A percentile compares a stretch with the other conserved stretches of the same genome.
phyloP scores from a whole-genome alignment of 2,797 vertebrate genomes.

The Chiropotes sagulatus region DNA sequence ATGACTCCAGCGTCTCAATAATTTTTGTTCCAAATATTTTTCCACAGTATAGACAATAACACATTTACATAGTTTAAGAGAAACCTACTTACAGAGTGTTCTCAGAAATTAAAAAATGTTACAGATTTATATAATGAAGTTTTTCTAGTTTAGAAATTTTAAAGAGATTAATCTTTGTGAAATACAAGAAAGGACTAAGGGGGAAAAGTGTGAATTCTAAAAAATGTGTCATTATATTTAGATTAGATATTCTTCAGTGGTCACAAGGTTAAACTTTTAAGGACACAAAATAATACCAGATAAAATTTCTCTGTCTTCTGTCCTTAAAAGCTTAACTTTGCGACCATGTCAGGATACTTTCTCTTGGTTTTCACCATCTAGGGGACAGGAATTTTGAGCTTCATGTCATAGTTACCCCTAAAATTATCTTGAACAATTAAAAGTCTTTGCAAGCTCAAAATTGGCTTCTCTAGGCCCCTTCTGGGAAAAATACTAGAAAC shows the following conservation, averaged over 20 bases:
- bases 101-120: background rate
- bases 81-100: background rate
- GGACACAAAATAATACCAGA: background rate
- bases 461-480: background rate
- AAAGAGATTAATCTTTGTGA: background rate
- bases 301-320: background rate
- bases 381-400: background rate
- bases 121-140: background rate
- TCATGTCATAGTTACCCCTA: background rate
- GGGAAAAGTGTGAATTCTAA: background rate
- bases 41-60: background rate
- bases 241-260: background rate
- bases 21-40: background rate
- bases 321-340: background rate
- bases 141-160: background rate
- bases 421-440: background rate
- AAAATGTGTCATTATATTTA: slow-evolving; percentile 15
- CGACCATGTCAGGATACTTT: background rate
- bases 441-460: background rate
- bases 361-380: background rate
- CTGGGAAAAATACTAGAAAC: background rate
- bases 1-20: background rate
- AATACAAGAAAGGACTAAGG: background rate
- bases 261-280: background rate
- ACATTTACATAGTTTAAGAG: background rate